Evolutionary conservation across 2,113 vertebrate species (phyloP).

Genomic region (Elanus axillaris): DNA sequence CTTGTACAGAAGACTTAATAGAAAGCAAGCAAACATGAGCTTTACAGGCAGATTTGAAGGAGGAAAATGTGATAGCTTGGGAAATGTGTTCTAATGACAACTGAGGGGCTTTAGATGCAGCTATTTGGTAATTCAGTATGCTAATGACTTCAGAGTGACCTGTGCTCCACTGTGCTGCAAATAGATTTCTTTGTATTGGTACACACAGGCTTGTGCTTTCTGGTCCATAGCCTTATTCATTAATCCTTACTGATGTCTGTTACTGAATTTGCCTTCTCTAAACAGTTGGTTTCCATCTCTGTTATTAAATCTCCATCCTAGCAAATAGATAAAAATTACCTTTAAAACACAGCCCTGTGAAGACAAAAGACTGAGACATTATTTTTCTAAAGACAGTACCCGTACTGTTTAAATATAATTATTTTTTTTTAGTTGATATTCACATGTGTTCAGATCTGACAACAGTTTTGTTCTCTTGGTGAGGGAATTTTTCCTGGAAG

Average conservation of each 20-base stretch:
- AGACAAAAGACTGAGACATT: neutral
- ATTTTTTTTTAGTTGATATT: constrained; percentile 35
- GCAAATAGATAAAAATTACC: neutral
- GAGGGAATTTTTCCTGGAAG: constrained; percentile 64
- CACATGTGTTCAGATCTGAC: constrained; percentile 52
- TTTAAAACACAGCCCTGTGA: neutral
- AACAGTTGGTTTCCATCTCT: constrained; percentile 48
- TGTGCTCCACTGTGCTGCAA: constrained; percentile 35
- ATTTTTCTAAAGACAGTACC: neutral
- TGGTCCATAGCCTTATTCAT: constrained; percentile 49
- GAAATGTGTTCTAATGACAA: neutral
- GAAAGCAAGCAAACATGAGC: neutral
- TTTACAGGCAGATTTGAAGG: neutral
- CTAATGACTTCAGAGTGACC: constrained; percentile 48
- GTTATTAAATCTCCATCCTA: constrained; percentile 28
- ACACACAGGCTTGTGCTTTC: constrained; percentile 38
- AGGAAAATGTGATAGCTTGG: neutral
- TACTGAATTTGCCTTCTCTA: constrained; percentile 51
- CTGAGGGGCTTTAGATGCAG: neutral
- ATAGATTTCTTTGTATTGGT: constrained; percentile 48
- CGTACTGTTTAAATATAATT: constrained; percentile 10
- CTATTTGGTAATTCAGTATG: constrained; percentile 19
- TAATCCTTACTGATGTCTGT: constrained; percentile 59
- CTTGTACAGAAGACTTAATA: neutral
- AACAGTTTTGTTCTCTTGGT: constrained; percentile 57